Percentiles rank a stretch among this genome's conserved stretches.
phyloP scores from a whole-genome alignment of 2,888 invertebrate genomes.

The Megamerina dolium region DNA sequence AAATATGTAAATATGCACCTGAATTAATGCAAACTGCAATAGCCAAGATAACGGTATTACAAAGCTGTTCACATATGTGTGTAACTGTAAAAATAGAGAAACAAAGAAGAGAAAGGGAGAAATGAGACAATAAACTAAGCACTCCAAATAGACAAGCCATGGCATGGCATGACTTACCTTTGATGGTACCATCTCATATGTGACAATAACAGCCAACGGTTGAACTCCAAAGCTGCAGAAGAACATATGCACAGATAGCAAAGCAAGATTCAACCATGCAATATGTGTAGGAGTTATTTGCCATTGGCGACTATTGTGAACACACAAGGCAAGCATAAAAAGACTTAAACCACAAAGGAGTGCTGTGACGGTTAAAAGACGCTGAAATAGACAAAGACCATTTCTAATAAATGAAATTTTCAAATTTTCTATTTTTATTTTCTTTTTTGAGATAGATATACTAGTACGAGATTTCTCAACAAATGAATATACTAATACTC shows the following conservation, averaged over 20 bases:
- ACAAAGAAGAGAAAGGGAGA: background rate
- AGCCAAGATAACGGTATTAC: slow-evolving; percentile 31
- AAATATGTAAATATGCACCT: slow-evolving; percentile 24
- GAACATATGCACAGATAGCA: slow-evolving; percentile 29
- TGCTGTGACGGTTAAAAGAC: slow-evolving; percentile 31
- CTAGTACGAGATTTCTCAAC: too few relatives aligned
- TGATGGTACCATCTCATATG: slow-evolving; percentile 35
- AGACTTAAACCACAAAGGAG: slow-evolving; percentile 28
- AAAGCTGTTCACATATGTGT: slow-evolving; percentile 26
- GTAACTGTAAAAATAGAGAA: slow-evolving; percentile 22
- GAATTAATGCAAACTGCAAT: slow-evolving; percentile 30
- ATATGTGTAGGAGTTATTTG: slow-evolving; percentile 15
- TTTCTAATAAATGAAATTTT: too few relatives aligned
- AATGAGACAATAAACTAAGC: too few relatives aligned
- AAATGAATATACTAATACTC: too few relatives aligned
- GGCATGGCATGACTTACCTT: slow-evolving; percentile 36
- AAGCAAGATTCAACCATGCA: slow-evolving; percentile 28
- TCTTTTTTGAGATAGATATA: too few relatives aligned
- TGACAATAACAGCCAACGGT: slow-evolving; percentile 35
- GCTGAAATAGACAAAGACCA: slow-evolving; percentile 21
- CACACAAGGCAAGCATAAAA: slow-evolving; percentile 24
- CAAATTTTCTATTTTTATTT: too few relatives aligned
- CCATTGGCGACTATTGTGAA: slow-evolving; percentile 22
- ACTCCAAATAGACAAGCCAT: too few relatives aligned
- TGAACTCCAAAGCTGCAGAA: slow-evolving; percentile 36